Evolutionary conservation across 2,888 invertebrate species (phyloP), one percentile per base, ranked within the genome.

Genomic region (Melanophora roralis): DNA sequence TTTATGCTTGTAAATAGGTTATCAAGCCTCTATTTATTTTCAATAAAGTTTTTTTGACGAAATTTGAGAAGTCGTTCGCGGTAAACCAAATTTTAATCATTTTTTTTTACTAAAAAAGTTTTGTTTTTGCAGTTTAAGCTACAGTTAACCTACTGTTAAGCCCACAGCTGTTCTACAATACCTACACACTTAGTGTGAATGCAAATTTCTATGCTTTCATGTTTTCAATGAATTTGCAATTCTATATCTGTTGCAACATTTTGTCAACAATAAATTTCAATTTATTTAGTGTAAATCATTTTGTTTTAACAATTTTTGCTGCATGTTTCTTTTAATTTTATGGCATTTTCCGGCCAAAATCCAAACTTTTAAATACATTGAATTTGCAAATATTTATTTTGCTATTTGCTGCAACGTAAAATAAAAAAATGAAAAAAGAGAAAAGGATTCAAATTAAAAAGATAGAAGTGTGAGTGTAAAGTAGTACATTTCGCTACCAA

Each of bases 251-350:
- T 76, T 53, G 72, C 82, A 81, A 79, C 79, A 84, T 80, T 84
- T 73, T 77, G 83, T 80, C 72, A 80, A 80, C 86, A 84, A 87
- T 86, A 87, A 87, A 87, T 88, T 87, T 84, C 86, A 85, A 88
- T 89, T 89, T 89, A 88, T 87, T 88, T 88, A 68, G 86, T 85
- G 88, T 89, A 89, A 88, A 89, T 88, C 87, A 88, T 88, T 89
- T 88, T 68, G 75, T 60, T 64, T 51, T 34, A 43, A 51, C 11
- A 6, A 59, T 59, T 40, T 55, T 47, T 68, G 45, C 47, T 27
- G 6, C 21, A 5, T 6, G 27, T 27, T 27, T 72, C 67, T 43
- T 9, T 60, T 47, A 72, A 76, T 72, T 75, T 67, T 59, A 67
- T 49, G 47, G 12, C 43, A 76, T 49, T 73, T 40, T 60, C 9